Conservation (phyloP, 2,113 vertebrate genomes). For the Camelus dromedarius region DNA sequence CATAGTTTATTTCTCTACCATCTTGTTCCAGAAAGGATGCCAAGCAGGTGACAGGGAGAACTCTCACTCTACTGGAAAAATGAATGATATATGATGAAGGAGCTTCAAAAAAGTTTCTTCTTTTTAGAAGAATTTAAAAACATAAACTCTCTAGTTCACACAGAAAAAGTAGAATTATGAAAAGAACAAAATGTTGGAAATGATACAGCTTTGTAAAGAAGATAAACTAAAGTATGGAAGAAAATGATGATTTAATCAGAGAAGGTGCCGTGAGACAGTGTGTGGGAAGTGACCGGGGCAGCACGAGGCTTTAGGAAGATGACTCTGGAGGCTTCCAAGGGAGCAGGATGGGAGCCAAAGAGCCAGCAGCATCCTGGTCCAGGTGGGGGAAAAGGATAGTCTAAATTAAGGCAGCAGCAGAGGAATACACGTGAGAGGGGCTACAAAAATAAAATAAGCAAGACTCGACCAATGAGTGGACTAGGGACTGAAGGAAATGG, state of each 20-base stretch:
- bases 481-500: not conserved
- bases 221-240: not conserved
- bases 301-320: rapidly evolving
- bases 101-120: not conserved
- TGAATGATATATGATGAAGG: not conserved
- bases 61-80: not conserved
- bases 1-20: not conserved
- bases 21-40: conserved; percentile 20
- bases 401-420: no score
- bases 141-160: not conserved
- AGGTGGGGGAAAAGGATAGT: rapidly evolving
- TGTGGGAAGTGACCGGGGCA: no score
- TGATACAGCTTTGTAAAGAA: not conserved
- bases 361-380: not conserved
- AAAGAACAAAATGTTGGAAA: not conserved
- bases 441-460: not conserved
- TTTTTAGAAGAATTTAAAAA: not conserved
- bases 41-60: not conserved
- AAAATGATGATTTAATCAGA: not conserved
- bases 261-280: not conserved
- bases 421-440: not conserved
- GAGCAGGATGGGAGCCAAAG: not conserved
- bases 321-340: not conserved
- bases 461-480: not conserved
- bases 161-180: not conserved